These are phyloP conservation scores for Amphimallon solstitiale DNA, from an alignment of 2,888 invertebrate genomes.

Conservation along the genomic window DNA sequence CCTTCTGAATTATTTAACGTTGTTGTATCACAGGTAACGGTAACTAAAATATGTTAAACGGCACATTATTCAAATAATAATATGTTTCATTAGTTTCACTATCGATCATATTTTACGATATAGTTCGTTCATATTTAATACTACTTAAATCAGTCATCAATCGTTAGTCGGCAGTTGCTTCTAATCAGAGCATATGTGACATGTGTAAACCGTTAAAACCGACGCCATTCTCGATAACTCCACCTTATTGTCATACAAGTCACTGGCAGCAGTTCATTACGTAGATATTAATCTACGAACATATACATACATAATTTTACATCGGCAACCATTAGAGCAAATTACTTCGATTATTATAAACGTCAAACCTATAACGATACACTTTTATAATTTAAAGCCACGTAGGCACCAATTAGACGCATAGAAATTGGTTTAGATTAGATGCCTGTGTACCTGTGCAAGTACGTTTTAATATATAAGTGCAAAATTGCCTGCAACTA, in stretches of 20 bases:
- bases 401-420: too few species aligned
- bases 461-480: too few species aligned
- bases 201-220: conserved; percentile 7
- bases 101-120: conserved; percentile 7
- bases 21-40: too few species aligned
- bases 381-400: too few species aligned
- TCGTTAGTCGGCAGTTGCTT: conserved; percentile 12
- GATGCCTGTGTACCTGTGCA: too few species aligned
- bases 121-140: conserved; percentile 12
- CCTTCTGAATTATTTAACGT: too few species aligned
- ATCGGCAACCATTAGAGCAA: neutral
- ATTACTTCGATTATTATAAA: neutral
- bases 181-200: conserved; percentile 8
- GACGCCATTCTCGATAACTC: neutral
- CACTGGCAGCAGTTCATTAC: conserved; percentile 10
- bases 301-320: neutral
- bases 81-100: too few species aligned
- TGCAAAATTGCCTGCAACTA: too few species aligned
- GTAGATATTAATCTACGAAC: conserved; percentile 5
- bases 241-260: neutral
- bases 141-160: conserved; percentile 2
- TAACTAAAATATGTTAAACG: too few species aligned
- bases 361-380: neutral
- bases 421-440: too few species aligned
- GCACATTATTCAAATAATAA: too few species aligned